Evolutionary conservation across 2,888 invertebrate species (phyloP).

Genomic region (Heliconius sara): DNA sequence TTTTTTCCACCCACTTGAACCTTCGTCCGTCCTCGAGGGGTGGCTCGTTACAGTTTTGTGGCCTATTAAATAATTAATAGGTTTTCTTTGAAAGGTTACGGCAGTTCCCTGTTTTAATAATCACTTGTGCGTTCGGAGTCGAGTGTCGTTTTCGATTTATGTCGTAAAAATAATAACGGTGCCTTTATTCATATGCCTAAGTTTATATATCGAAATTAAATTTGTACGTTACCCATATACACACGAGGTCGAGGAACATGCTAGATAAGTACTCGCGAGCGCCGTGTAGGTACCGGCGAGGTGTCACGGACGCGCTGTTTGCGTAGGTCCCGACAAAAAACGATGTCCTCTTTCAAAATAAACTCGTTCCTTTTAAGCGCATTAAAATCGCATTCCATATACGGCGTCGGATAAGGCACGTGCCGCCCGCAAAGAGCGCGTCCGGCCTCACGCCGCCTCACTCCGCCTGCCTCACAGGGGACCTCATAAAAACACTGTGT

Average conservation of each 20-base stretch:
- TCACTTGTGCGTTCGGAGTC: conserved; percentile 26
- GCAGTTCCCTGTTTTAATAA: conserved; percentile 38
- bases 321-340: conserved; percentile 63
- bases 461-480: not conserved
- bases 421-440: conserved; percentile 62
- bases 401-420: conserved; percentile 78
- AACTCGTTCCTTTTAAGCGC: conserved; percentile 71
- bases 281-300: not conserved
- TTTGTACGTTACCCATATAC: no score
- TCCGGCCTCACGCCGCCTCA: conserved; percentile 44
- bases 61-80: conserved; percentile 65
- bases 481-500: conserved; percentile 42
- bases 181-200: not conserved
- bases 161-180: not conserved
- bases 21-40: conserved; percentile 66
- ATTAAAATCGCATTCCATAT: conserved; percentile 78
- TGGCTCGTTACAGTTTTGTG: conserved; percentile 59
- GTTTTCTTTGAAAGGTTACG: conserved; percentile 58
- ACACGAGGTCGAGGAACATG: no score
- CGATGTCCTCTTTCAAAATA: conserved; percentile 63
- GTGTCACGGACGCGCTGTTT: conserved; percentile 27
- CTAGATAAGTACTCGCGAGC: no score
- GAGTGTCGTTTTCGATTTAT: conserved; percentile 12
- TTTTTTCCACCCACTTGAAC: conserved; percentile 60
- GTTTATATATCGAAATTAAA: not conserved